These are phyloP conservation scores for Galbula dea DNA, from an alignment of 2,113 vertebrate species.

Conservation along the genomic window DNA sequence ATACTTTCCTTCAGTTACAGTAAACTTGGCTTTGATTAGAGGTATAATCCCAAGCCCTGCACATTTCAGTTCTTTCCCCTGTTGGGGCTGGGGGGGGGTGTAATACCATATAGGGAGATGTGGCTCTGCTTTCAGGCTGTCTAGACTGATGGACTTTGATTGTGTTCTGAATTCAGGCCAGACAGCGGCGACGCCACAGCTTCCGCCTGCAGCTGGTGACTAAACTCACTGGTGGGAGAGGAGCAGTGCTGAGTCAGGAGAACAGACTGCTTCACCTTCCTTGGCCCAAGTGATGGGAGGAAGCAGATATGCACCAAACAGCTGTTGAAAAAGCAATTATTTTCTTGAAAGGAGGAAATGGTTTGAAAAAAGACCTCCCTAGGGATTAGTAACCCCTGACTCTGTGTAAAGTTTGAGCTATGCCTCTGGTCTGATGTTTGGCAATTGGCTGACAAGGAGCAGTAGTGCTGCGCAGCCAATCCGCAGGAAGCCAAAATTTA, in stretches of 20 bases:
- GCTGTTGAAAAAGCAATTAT: background rate
- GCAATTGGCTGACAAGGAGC: accelerated
- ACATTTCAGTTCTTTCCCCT: background rate
- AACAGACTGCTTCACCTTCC: background rate
- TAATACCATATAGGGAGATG: conserved; percentile 1
- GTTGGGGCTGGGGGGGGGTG: background rate
- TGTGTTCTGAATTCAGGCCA: background rate
- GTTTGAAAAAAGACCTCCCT: background rate
- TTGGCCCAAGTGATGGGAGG: background rate
- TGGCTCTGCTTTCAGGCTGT: background rate
- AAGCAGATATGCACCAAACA: accelerated
- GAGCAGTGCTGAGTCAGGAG: conserved; percentile 68
- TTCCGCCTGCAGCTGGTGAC: conserved; percentile 34
- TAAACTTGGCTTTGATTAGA: background rate
- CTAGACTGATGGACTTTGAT: conserved; percentile 14
- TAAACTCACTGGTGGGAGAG: conserved; percentile 9
- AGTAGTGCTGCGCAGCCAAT: background rate
- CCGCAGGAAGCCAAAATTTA: background rate
- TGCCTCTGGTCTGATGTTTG: background rate
- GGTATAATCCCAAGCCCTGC: background rate
- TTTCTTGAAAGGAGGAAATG: background rate
- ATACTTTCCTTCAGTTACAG: background rate
- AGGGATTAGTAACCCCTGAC: background rate
- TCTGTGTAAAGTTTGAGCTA: background rate
- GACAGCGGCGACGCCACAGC: background rate